Conservation (phyloP, 2,888 invertebrate species). For the Eugnorisma glareosa region DNA sequence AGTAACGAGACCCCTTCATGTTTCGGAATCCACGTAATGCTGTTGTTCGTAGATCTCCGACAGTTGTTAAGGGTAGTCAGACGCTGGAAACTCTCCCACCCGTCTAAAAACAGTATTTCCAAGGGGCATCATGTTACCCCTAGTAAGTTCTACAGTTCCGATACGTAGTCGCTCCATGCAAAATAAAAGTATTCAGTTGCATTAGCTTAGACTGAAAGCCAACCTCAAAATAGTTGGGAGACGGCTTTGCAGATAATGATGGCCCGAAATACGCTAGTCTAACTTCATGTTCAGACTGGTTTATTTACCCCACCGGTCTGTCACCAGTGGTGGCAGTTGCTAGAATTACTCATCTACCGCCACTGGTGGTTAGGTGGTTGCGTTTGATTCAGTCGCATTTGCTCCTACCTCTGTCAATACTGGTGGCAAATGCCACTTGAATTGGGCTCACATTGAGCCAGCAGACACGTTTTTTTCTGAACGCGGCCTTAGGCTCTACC, state of each 20-base stretch:
- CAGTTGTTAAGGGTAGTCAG: background rate
- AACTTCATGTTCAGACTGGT: background rate
- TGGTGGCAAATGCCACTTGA: too few relatives aligned
- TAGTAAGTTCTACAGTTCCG: background rate
- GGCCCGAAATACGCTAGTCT: background rate
- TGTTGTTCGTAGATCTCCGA: background rate
- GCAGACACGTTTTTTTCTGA: background rate
- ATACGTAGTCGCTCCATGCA: background rate
- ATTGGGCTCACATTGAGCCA: background rate
- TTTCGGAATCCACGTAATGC: background rate
- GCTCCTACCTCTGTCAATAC: too few relatives aligned
- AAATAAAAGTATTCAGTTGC: background rate
- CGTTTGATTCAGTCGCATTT: too few relatives aligned
- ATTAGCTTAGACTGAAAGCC: background rate
- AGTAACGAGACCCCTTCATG: background rate
- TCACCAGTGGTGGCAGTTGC: too few relatives aligned
- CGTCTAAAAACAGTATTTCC: background rate
- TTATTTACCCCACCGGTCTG: too few relatives aligned
- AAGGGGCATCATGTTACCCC: background rate
- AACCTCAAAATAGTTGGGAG: background rate
- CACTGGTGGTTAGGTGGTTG: too few relatives aligned
- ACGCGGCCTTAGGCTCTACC: background rate
- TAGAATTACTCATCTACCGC: too few relatives aligned
- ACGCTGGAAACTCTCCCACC: background rate
- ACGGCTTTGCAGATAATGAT: background rate